Percentiles rank a stretch among this genome's conserved stretches.
These are phyloP conservation scores for Tragelaphus imberbis DNA, from an alignment of 2,113 vertebrate species.

Conservation along the genomic window DNA sequence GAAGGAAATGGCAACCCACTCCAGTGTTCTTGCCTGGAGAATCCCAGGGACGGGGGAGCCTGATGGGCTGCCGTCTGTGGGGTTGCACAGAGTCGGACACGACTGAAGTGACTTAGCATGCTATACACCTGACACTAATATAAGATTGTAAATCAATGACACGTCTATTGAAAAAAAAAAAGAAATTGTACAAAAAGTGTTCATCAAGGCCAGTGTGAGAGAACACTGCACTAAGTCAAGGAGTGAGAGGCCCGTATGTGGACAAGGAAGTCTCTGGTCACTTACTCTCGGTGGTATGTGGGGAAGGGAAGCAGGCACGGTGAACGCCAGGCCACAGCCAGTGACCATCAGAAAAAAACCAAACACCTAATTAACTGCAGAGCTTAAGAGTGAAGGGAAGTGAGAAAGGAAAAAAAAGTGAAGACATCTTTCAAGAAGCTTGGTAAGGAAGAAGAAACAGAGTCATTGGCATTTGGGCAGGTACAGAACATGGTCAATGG, in stretches of 20 bases:
- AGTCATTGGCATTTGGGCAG: background rate
- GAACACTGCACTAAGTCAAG: background rate
- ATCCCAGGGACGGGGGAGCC: too few species aligned
- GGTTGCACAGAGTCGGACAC: too few species aligned
- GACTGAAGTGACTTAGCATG: background rate
- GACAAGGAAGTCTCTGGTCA: background rate
- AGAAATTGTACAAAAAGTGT: background rate
- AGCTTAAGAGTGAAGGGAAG: background rate
- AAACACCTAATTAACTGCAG: background rate
- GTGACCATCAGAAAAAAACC: background rate
- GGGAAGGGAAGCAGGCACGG: background rate
- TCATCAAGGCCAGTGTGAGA: background rate
- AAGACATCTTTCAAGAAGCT: background rate
- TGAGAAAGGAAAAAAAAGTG: background rate
- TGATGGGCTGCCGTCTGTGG: too few species aligned
- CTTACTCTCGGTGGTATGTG: background rate
- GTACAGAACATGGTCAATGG: fast-evolving
- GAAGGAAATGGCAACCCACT: too few species aligned
- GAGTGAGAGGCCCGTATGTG: background rate
- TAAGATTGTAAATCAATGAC: background rate
- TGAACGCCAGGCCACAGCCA: too few species aligned
- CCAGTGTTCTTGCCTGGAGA: too few species aligned
- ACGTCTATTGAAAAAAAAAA: background rate
- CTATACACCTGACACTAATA: background rate
- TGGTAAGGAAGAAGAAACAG: background rate